Conservation (phyloP, 2,888 invertebrate species). For the Xestia ashworthii region DNA sequence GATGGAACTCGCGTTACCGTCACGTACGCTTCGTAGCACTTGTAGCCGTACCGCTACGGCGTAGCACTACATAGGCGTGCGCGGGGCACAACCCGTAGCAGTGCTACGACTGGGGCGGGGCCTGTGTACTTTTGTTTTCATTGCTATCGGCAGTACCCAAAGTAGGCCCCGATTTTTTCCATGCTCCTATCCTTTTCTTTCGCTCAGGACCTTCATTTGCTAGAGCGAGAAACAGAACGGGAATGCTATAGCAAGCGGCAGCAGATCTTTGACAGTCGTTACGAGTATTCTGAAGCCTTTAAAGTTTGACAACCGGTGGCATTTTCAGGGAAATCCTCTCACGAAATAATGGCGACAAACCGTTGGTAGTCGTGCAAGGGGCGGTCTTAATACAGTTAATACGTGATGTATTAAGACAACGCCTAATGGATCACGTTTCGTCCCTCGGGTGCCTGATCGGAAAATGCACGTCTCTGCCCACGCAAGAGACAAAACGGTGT, state of each 20-base stretch:
- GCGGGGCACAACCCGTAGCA: too few relatives aligned
- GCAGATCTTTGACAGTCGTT: neutral
- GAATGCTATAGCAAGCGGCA: neutral
- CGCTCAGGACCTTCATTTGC: neutral
- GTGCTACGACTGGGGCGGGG: too few relatives aligned
- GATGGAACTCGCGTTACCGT: too few relatives aligned
- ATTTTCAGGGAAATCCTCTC: neutral
- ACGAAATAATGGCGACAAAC: neutral
- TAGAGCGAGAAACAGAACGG: neutral
- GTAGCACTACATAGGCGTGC: too few relatives aligned
- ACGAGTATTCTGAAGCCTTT: neutral
- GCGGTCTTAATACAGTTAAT: neutral
- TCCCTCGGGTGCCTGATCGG: neutral
- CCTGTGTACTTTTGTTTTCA: too few relatives aligned
- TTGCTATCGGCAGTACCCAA: too few relatives aligned
- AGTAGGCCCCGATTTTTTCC: neutral
- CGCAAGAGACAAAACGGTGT: neutral
- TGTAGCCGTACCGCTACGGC: too few relatives aligned
- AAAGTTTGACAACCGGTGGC: neutral
- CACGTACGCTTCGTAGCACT: too few relatives aligned
- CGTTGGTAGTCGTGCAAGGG: neutral
- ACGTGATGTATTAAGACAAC: neutral
- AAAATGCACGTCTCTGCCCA: neutral
- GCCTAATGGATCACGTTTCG: neutral
- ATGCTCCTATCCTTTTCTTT: neutral